Evolutionary conservation across 1,140 invertebrate genomes (phyloP).

Genomic region (Lithobius niger): DNA sequence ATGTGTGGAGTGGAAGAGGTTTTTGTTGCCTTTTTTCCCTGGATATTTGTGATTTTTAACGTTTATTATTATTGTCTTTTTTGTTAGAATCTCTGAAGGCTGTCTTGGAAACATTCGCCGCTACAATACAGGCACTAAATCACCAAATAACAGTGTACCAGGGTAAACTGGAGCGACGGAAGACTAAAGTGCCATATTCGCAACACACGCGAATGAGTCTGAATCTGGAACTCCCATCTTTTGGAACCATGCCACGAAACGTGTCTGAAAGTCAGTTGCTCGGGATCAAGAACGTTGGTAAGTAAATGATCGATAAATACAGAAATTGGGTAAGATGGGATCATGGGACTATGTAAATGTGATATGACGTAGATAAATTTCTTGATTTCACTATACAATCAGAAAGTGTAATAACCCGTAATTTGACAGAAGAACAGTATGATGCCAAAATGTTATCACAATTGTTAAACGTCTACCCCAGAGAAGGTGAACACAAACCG

Average conservation of each 20-base stretch:
- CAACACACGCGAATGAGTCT: constrained; percentile 15
- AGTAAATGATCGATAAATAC: constrained; percentile 14
- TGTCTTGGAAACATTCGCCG: constrained; percentile 70
- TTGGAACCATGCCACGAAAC: constrained; percentile 45
- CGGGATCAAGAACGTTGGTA: constrained; percentile 47
- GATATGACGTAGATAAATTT: constrained; percentile 6
- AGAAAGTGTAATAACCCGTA: neutral
- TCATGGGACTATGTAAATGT: neutral
- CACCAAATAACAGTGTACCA: constrained; percentile 27
- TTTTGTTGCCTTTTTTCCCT: too few relatives aligned
- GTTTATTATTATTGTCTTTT: neutral
- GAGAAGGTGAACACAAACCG: too few relatives aligned
- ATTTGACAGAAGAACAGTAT: neutral
- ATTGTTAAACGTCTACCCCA: neutral
- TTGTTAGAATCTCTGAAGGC: constrained; percentile 66
- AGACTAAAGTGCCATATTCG: constrained; percentile 48
- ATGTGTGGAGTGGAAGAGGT: too few relatives aligned
- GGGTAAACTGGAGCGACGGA: constrained; percentile 53
- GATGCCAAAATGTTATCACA: neutral
- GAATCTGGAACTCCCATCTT: constrained; percentile 40
- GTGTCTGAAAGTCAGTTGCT: constrained; percentile 48
- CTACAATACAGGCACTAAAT: constrained; percentile 53
- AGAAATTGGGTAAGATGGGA: neutral
- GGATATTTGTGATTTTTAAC: neutral
- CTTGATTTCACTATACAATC: neutral